phyloP scores from a whole-genome alignment of 2,113 vertebrate genomes.

The Corythaixoides concolor region DNA sequence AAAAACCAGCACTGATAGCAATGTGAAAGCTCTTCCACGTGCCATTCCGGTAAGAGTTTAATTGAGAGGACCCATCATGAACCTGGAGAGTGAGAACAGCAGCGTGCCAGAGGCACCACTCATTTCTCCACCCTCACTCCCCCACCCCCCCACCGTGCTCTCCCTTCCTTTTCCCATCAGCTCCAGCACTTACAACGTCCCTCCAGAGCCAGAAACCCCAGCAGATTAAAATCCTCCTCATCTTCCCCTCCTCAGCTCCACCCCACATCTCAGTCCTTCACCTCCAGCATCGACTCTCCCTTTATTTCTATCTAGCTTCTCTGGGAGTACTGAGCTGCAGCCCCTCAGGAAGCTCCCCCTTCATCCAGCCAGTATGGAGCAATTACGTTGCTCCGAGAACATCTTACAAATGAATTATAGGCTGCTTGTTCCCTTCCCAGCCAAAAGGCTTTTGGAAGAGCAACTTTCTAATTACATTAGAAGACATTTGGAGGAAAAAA shows the following conservation, averaged over 20 bases:
- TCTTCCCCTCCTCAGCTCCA: background rate
- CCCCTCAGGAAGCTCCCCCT: background rate
- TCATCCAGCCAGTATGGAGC: background rate
- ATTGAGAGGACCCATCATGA: background rate
- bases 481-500: constrained; percentile 23
- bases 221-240: background rate
- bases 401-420: constrained; percentile 59
- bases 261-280: background rate
- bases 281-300: background rate
- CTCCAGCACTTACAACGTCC: background rate
- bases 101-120: background rate
- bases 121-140: background rate
- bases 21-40: background rate
- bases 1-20: background rate
- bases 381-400: background rate
- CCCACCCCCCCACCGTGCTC: accelerated
- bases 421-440: background rate
- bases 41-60: background rate
- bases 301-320: background rate
- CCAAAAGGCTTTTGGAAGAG: constrained; percentile 38
- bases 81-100: background rate
- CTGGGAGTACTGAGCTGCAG: background rate
- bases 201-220: background rate
- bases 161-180: background rate
- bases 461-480: constrained; percentile 52